These are phyloP conservation scores for Pachyuromys duprasi DNA, from an alignment of 2,797 vertebrate species.

Conservation along the genomic window DNA sequence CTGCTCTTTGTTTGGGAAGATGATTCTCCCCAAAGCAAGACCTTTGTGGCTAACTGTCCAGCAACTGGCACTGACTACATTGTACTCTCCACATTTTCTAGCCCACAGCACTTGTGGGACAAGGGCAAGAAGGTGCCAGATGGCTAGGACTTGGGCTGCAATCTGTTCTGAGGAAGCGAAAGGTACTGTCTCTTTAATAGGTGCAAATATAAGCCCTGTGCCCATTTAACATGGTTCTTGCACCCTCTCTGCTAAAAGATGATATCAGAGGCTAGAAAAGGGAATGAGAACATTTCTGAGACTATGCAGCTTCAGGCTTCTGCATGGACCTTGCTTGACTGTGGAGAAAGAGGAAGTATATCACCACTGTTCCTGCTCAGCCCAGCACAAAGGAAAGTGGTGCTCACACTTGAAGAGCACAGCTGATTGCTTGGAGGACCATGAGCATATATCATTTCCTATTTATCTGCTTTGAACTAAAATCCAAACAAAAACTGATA, in stretches of 20 bases:
- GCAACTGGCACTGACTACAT: conserved; percentile 1
- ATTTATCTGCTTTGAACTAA: conserved; percentile 71
- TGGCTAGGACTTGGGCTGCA: conserved; percentile 44
- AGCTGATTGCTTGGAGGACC: conserved; percentile 40
- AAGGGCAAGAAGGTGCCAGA: conserved; percentile 43
- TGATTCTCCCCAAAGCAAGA: background rate
- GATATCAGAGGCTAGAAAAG: conserved; percentile 66
- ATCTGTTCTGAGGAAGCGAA: conserved; percentile 63
- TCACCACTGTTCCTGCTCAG: conserved; percentile 62
- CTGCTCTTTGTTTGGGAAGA: conserved; percentile 48
- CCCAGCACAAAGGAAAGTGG: conserved; percentile 62
- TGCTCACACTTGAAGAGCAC: conserved; percentile 39
- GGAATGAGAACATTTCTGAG: conserved; percentile 76
- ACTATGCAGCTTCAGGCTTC: conserved; percentile 54
- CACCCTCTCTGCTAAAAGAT: conserved; percentile 59
- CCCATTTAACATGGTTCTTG: conserved; percentile 33
- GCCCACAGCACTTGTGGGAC: background rate
- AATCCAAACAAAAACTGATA: conserved; percentile 69
- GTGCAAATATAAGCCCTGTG: conserved; percentile 41
- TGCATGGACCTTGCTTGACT: conserved; percentile 53
- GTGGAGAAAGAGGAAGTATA: conserved; percentile 63
- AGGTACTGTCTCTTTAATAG: conserved; percentile 42
- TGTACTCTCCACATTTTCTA: background rate
- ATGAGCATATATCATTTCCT: conserved; percentile 41
- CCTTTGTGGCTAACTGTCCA: background rate